Evolutionary conservation across 1,140 invertebrate species (phyloP).

Genomic region (Goniozus legneri): DNA sequence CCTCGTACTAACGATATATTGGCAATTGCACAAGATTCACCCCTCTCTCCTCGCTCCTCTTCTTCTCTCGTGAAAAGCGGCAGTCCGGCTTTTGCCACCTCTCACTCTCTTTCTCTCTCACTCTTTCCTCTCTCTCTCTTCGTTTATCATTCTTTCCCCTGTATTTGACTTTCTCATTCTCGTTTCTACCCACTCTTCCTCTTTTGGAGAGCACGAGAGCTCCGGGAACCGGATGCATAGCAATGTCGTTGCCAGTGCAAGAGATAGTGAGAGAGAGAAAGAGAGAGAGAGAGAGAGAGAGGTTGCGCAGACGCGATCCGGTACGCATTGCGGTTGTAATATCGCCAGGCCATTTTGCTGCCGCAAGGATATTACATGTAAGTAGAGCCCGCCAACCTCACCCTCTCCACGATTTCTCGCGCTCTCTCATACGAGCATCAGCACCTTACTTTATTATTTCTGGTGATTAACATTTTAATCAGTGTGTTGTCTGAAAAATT

Average conservation of each 20-base stretch:
- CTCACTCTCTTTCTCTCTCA: conserved; percentile 1
- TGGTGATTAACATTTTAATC: too few species aligned
- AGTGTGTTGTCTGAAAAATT: too few species aligned
- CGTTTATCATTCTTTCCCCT: not conserved
- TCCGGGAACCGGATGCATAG: conserved; percentile 28
- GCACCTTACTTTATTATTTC: conserved; percentile 5
- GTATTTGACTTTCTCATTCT: not conserved
- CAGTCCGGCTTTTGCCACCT: not conserved
- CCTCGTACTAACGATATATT: conserved; percentile 38
- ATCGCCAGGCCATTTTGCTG: conserved; percentile 29
- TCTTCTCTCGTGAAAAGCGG: conserved; percentile 10
- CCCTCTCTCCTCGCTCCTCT: conserved; percentile 5
- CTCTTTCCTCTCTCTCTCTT: not conserved
- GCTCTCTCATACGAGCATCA: conserved; percentile 14
- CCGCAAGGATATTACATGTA: conserved; percentile 32
- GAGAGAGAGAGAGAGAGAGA: not conserved
- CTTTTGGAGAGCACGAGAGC: too few species aligned
- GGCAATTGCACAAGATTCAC: conserved; percentile 33
- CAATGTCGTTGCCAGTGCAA: conserved; percentile 17
- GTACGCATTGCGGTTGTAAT: conserved; percentile 42
- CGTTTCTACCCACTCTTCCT: conserved; percentile 10
- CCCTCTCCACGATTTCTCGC: too few species aligned
- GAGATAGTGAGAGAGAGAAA: conserved; percentile 1
- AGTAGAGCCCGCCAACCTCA: conserved; percentile 24
- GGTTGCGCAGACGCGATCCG: conserved; percentile 11